These are phyloP conservation scores for Formicarius rufipectus DNA, from an alignment of 2,113 vertebrate genomes.

Conservation along the genomic window DNA sequence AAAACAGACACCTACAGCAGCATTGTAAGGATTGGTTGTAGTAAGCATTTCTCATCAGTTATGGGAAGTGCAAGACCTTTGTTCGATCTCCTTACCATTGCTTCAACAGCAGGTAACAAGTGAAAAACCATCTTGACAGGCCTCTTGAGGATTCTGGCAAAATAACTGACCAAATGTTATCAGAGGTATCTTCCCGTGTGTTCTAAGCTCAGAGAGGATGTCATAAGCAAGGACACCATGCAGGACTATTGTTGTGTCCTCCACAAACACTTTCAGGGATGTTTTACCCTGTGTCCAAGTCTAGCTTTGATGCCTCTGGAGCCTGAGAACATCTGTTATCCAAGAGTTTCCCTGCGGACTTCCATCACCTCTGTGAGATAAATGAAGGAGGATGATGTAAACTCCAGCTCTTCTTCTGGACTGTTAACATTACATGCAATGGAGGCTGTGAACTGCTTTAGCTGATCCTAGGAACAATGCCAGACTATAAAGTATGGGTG, in stretches of 20 bases:
- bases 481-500: background rate
- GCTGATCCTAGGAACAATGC: background rate
- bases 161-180: background rate
- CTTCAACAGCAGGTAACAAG: background rate
- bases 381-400: background rate
- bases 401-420: background rate
- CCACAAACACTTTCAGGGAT: background rate
- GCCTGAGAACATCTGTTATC: background rate
- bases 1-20: background rate
- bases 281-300: background rate
- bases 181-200: background rate
- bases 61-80: background rate
- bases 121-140: background rate
- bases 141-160: background rate
- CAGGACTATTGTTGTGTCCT: background rate
- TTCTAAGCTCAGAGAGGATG: background rate
- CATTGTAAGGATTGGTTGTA: background rate
- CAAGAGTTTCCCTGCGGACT: background rate
- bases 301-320: background rate
- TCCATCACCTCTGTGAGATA: background rate
- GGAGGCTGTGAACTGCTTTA: background rate
- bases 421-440: background rate
- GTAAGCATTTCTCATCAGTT: background rate
- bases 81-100: background rate
- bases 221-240: background rate